Evolutionary conservation across 2,113 vertebrate genomes (phyloP).

Genomic region (Aphelocoma coerulescens): DNA sequence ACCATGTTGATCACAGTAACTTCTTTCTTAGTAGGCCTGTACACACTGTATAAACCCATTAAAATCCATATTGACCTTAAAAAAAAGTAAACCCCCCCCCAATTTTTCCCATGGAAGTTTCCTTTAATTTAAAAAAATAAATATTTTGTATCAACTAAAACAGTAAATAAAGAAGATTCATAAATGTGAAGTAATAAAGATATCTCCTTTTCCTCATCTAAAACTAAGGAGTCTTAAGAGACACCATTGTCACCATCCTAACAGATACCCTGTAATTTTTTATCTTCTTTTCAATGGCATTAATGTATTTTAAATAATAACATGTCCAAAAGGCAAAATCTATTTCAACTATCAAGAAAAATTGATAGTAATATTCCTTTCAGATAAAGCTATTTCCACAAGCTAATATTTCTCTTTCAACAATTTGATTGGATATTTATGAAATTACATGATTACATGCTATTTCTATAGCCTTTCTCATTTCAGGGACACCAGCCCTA

Average conservation of each 20-base stretch:
- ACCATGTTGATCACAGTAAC: slow-evolving; percentile 20
- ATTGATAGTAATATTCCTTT: background rate
- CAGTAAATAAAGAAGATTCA: background rate
- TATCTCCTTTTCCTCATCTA: background rate
- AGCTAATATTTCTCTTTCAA: background rate
- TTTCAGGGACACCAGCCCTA: background rate
- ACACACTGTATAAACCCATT: background rate
- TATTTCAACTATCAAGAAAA: background rate
- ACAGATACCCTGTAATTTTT: background rate
- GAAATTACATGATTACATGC: background rate
- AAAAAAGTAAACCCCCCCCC: background rate
- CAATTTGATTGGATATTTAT: background rate
- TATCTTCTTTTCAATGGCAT: background rate
- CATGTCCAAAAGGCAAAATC: background rate
- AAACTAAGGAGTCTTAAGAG: background rate
- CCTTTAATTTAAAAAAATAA: background rate
- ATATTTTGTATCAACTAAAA: background rate
- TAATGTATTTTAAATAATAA: background rate
- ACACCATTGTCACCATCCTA: background rate
- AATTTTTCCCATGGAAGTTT: background rate
- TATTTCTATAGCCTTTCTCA: background rate
- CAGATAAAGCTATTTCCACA: background rate
- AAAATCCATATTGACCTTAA: background rate
- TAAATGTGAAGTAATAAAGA: background rate
- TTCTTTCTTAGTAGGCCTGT: slow-evolving; percentile 40